These are phyloP conservation scores for Nemopilema nomurai DNA, from an alignment of 30 jellyfish, hydroid and myxozoan species.

Conservation along the genomic window DNA sequence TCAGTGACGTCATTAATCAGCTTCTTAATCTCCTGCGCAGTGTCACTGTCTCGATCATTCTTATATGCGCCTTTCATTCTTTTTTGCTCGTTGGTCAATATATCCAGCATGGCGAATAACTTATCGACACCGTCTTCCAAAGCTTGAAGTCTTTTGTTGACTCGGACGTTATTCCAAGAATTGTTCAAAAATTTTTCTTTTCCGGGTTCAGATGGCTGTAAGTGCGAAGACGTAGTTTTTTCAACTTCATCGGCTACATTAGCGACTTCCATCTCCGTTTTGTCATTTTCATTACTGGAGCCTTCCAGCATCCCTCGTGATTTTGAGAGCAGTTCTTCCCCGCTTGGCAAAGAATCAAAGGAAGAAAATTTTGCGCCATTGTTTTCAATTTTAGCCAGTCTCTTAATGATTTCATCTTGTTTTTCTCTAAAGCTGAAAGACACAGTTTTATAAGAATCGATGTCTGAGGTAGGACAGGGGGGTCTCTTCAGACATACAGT, in stretches of 20 bases:
- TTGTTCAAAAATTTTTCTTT: slow-evolving; percentile 8
- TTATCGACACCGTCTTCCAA: slow-evolving; percentile 81
- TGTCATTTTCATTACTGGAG: neutral
- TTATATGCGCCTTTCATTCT: neutral
- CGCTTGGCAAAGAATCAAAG: slow-evolving; percentile 31
- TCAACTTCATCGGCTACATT: neutral
- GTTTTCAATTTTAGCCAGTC: slow-evolving; percentile 15
- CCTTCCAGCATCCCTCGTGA: neutral
- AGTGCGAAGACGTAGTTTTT: too few species aligned
- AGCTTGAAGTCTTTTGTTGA: slow-evolving; percentile 65
- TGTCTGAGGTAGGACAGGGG: too few species aligned
- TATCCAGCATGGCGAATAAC: slow-evolving; percentile 69
- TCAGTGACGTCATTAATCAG: slow-evolving; percentile 7
- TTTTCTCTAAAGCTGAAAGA: neutral
- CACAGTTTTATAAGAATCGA: too few species aligned
- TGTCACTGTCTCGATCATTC: neutral
- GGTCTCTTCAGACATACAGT: too few species aligned
- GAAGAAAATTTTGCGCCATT: neutral
- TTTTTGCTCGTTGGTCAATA: slow-evolving; percentile 48
- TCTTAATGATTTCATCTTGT: slow-evolving; percentile 16
- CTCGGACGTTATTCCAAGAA: slow-evolving; percentile 64
- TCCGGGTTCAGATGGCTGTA: neutral
- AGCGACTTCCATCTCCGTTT: neutral
- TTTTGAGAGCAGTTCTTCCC: slow-evolving; percentile 16
- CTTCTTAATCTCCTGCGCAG: neutral